Evolutionary conservation across 1,140 invertebrate genomes (phyloP).

Genomic region (Choristoneura fumiferana): DNA sequence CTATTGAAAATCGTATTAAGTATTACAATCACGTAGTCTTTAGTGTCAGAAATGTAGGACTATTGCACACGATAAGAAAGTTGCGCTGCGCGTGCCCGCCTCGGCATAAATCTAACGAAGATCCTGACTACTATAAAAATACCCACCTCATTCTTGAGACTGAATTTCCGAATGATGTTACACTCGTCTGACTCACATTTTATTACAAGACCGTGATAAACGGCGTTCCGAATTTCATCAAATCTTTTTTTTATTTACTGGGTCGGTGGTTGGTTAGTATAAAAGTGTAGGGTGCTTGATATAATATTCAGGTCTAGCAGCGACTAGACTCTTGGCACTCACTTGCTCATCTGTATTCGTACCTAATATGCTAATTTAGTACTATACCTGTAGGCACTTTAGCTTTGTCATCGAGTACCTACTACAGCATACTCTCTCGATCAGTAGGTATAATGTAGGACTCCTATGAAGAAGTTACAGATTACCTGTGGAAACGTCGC

Average conservation of each 20-base stretch:
- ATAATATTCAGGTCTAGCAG: too few relatives aligned
- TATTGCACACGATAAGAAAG: conserved; percentile 11
- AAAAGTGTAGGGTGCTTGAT: too few relatives aligned
- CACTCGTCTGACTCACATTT: conserved; percentile 1
- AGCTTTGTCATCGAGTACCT: too few relatives aligned
- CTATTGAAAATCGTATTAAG: too few relatives aligned
- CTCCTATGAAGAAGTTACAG: too few relatives aligned
- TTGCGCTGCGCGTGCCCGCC: not conserved
- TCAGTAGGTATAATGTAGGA: too few relatives aligned
- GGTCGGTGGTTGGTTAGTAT: not conserved
- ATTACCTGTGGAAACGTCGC: too few relatives aligned
- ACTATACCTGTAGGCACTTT: too few relatives aligned
- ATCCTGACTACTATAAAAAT: conserved; percentile 6
- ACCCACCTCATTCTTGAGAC: conserved; percentile 9
- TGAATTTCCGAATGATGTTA: conserved; percentile 4
- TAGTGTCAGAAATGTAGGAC: not conserved
- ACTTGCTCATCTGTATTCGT: too few relatives aligned
- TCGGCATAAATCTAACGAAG: not conserved
- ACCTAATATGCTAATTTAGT: too few relatives aligned
- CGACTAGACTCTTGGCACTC: too few relatives aligned
- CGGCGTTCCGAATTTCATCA: not conserved
- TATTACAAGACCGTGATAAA: not conserved
- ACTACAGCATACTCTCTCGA: too few relatives aligned
- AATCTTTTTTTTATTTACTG: not conserved
- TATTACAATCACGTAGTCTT: conserved; percentile 12